Base-by-base conservation (phyloP, 2,113 vertebrate species). In the Actenoides hombroni region DNA sequence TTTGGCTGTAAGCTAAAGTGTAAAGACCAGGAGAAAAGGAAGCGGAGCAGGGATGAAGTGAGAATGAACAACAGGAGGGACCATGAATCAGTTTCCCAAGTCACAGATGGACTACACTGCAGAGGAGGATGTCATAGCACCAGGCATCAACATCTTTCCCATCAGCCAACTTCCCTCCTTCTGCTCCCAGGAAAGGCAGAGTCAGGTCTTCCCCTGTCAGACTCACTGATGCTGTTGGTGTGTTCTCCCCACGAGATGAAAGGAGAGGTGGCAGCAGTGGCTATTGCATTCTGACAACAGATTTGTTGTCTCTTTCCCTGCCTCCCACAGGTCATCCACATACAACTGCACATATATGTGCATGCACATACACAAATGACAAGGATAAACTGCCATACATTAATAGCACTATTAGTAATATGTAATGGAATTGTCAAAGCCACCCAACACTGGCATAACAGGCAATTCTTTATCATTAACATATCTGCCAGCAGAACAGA, bases 381-480 rank as follows among this genome's bases (percentile, higher is more conserved):
- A 63, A 42, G 15, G 64, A 90, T 84, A 88, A 92, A 85, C 87
- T 95, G 83, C 75, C 81, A 67, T 23, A 84, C 87, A 92, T 95
- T 97, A 97, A 95, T 96, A 95, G 86, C 75, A 76, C 88, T 95
- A 95, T 95, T 95, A 96, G 93, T 79, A 96, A 96, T 83, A 90
- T 54, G 46, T 95, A 96, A 97, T 97, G 83, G 92, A 95, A 97
- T 97, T 97, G 95, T 97, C 94, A 97, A 90, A 96, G 75, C 88
- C 88, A 92, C 83, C 88, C 68, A 92, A 51, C 0, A 0, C 75
- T 95, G 65, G 23, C 74, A 85, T 91, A 97, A 92, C 77, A 94
- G 83, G 90, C 83, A 90, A 96, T 97, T 94, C 93, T 93, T 97
- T 94, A 96, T 94, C 96, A 95, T 97, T 97, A 97, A 90, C 71